These are phyloP conservation scores for Drosophila persimilis DNA, from an alignment of 1,140 invertebrate genomes.

Conservation along the genomic window DNA sequence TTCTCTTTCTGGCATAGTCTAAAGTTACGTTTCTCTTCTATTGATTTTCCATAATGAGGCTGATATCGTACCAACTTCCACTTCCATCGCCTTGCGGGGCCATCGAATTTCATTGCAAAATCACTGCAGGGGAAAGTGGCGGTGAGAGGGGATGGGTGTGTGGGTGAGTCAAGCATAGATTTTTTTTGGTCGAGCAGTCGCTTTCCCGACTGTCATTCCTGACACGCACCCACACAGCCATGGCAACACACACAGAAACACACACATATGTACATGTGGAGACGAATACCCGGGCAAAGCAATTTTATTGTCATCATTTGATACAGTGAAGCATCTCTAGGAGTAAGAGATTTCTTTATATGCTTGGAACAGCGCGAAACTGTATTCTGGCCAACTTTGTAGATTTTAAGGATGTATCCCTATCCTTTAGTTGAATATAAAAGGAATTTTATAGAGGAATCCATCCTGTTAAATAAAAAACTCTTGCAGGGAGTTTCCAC, in stretches of 20 bases:
- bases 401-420: too few relatives aligned
- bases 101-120: slow-evolving; percentile 45
- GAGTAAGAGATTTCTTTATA: too few relatives aligned
- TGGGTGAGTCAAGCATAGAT: slow-evolving; percentile 5
- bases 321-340: slow-evolving; percentile 31
- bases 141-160: slow-evolving; percentile 7
- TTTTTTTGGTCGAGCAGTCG: slow-evolving; percentile 3
- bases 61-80: slow-evolving; percentile 32
- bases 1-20: slow-evolving; percentile 43
- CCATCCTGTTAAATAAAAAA: too few relatives aligned
- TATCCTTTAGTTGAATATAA: too few relatives aligned
- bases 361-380: too few relatives aligned
- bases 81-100: slow-evolving; percentile 7
- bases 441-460: too few relatives aligned
- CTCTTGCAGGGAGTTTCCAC: background rate
- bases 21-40: slow-evolving; percentile 58
- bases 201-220: slow-evolving; percentile 48
- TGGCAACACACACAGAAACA: slow-evolving; percentile 24
- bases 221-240: slow-evolving; percentile 29
- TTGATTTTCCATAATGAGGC: slow-evolving; percentile 66
- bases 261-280: background rate
- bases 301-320: slow-evolving; percentile 50
- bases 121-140: slow-evolving; percentile 34
- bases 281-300: background rate
- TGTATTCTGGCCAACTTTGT: too few relatives aligned